Evolutionary conservation across 2,797 vertebrate genomes (phyloP), one percentile per base, ranked within the genome.

Genomic region (Sebastes taczanowskii): DNA sequence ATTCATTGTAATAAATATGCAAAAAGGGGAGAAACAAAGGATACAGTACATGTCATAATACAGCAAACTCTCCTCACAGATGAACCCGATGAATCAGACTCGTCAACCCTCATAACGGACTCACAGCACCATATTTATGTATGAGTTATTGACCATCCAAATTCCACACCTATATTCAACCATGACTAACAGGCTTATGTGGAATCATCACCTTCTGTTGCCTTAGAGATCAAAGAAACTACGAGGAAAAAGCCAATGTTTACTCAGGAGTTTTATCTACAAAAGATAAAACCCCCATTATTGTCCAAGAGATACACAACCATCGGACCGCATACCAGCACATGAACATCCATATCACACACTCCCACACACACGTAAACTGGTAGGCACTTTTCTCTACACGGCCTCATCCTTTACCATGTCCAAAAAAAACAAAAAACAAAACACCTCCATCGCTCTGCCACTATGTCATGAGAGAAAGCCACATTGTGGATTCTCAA

Each of bases 161-260:
- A 95, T 94, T 94, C 93, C 93, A 90, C 89, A 94, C 87, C 82
- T 90, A 88, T 84, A 78, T 86, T 85, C 90, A 85, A 92, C 86
- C 89, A 80, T 91, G 90, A 91, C 93, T 92, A 91, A 93, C 89
- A 80, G 88, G 88, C 86, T 93, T 88, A 89, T 90, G 90, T 83
- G 90, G 87, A 93, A 91, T 95, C 87, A 89, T 85, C 92, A 89
- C 89, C 84, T 87, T 73, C 85, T 89, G 87, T 94, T 94, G 89
- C 87, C 75, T 81, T 73, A 77, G 82, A 87, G 80, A 92, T 94
- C 90, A 95, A 93, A 94, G 86, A 85, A 81, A 88, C 82, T 62
- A 75, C 52, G 84, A 67, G 72, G 46, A 71, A 80, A 88, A 86
- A 86, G 58, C n/a, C 29, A 42, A 42, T 86, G 83, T 93, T 91